Percentiles rank a stretch among this genome's conserved stretches.
Conservation (phyloP, 2,113 vertebrate genomes). For the Philantomba maxwellii region DNA sequence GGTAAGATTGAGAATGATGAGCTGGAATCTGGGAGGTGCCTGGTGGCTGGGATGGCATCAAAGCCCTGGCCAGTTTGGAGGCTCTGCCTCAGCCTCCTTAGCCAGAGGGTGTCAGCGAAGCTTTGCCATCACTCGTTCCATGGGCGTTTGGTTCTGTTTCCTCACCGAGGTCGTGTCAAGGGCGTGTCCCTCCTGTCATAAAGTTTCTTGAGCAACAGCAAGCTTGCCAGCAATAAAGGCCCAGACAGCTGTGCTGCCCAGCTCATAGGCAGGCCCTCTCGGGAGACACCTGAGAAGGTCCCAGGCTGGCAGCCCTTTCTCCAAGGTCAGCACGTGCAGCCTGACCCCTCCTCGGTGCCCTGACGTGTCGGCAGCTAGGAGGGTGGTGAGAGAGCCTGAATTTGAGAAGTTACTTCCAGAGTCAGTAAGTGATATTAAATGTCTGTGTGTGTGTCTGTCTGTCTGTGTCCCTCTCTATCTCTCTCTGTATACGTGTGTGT, state of each 20-base stretch:
- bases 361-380: not conserved
- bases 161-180: not conserved
- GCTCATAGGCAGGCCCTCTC: not conserved
- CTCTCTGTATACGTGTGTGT: not conserved
- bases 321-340: not conserved
- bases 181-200: conserved; percentile 32
- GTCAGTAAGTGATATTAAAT: conserved; percentile 16
- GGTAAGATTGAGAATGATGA: not conserved
- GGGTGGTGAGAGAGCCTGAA: not conserved
- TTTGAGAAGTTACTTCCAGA: not conserved
- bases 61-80: too few relatives aligned
- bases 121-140: not conserved
- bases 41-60: not conserved
- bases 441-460: not conserved
- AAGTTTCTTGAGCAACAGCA: not conserved
- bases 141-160: not conserved
- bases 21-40: not conserved
- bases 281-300: not conserved
- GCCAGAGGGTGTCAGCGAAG: not conserved
- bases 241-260: not conserved
- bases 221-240: conserved; percentile 39
- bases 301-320: not conserved
- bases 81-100: not conserved
- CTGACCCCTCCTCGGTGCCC: not conserved
- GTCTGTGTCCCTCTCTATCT: not conserved